These are phyloP conservation scores for Hesperia comma DNA, from an alignment of 2,888 invertebrate genomes.

Conservation along the genomic window DNA sequence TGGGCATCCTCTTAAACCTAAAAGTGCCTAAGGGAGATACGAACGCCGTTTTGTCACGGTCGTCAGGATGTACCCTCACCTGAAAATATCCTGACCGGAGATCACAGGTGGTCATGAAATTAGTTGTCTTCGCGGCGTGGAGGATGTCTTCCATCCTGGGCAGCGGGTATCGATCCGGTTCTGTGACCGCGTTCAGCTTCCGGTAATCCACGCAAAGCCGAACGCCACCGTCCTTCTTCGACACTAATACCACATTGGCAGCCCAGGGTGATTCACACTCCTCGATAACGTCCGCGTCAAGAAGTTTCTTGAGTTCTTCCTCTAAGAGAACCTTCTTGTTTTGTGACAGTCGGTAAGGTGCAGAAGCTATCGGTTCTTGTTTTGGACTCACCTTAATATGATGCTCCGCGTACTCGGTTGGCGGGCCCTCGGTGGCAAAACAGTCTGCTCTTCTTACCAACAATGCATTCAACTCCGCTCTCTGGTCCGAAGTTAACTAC, in stretches of 20 bases:
- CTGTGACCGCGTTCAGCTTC: constrained; percentile 52
- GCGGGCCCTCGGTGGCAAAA: too few relatives aligned
- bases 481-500: constrained; percentile 20
- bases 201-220: constrained; percentile 51
- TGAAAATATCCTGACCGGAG: constrained; percentile 46
- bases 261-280: constrained; percentile 50
- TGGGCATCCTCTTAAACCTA: constrained; percentile 45
- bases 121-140: constrained; percentile 42
- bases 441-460: constrained; percentile 7
- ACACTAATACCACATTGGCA: constrained; percentile 46
- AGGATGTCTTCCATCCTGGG: constrained; percentile 47
- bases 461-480: constrained; percentile 21
- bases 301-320: constrained; percentile 46
- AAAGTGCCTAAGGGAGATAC: constrained; percentile 40
- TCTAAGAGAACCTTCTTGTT: constrained; percentile 46
- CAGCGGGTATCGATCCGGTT: constrained; percentile 46
- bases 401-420: too few relatives aligned
- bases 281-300: too few relatives aligned
- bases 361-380: too few relatives aligned
- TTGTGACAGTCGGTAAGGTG: too few relatives aligned
- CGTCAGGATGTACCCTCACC: constrained; percentile 35
- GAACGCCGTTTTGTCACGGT: constrained; percentile 45
- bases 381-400: too few relatives aligned
- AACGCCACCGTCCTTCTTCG: constrained; percentile 46
- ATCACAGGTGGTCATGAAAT: constrained; percentile 45